Conservation (phyloP, 1,140 invertebrate species). For the Drosophila sucinea region DNA sequence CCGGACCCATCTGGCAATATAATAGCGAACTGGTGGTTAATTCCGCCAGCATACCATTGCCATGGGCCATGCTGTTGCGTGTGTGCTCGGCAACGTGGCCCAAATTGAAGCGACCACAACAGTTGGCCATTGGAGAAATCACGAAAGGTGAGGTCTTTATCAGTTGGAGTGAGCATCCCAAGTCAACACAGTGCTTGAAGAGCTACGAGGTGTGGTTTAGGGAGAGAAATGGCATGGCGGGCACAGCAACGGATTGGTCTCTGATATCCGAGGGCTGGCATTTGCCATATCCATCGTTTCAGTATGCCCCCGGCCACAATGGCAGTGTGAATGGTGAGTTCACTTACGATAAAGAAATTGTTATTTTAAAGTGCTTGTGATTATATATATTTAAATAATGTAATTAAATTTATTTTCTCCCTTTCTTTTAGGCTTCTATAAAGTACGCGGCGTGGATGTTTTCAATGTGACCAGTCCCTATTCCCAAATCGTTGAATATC, state of each 20-base stretch:
- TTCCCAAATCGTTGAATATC: conserved; percentile 74
- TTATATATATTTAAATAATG: neutral
- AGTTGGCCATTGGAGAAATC: conserved; percentile 57
- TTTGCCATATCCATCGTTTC: conserved; percentile 79
- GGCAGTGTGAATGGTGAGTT: conserved; percentile 66
- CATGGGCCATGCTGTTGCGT: conserved; percentile 71
- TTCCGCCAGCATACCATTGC: conserved; percentile 62
- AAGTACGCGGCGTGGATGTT: conserved; percentile 73
- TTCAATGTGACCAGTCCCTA: conserved; percentile 69
- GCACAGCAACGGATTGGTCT: conserved; percentile 49
- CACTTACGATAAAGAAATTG: neutral
- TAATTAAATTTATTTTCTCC: neutral
- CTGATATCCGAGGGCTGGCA: conserved; percentile 66
- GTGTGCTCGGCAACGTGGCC: conserved; percentile 68
- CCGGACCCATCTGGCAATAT: conserved; percentile 69
- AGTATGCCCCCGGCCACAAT: conserved; percentile 51
- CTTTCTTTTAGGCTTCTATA: conserved; percentile 68
- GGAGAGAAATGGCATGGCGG: conserved; percentile 29
- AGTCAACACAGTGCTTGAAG: conserved; percentile 66
- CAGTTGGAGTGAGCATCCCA: conserved; percentile 66
- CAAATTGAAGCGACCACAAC: conserved; percentile 51
- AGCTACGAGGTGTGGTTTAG: conserved; percentile 80
- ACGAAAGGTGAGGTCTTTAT: conserved; percentile 72
- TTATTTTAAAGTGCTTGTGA: neutral
- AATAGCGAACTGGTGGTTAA: conserved; percentile 71